These are phyloP conservation scores for Clarias gariepinus DNA, from an alignment of 2,113 vertebrate species.

Conservation along the genomic window DNA sequence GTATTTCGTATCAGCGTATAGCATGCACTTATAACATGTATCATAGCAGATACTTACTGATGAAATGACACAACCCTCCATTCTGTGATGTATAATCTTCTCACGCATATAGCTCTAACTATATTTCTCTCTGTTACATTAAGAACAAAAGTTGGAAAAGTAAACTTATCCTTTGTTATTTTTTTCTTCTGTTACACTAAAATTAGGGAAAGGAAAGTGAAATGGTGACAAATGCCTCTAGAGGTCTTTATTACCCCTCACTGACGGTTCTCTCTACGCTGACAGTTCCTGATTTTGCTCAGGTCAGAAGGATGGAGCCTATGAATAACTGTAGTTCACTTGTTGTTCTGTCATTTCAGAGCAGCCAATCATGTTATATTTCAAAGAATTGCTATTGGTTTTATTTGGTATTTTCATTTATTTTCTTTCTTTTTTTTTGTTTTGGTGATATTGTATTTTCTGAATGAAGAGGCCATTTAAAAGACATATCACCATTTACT, in stretches of 20 bases:
- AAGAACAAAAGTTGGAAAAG: slow-evolving; percentile 23
- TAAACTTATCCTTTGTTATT: not conserved
- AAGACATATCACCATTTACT: not conserved
- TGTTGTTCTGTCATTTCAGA: slow-evolving; percentile 2
- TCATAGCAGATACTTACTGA: slow-evolving; percentile 55
- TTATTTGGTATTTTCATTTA: not conserved
- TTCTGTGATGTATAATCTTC: slow-evolving; percentile 45
- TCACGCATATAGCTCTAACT: slow-evolving; percentile 21
- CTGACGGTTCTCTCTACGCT: not conserved
- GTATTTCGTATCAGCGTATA: not conserved
- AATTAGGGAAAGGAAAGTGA: slow-evolving; percentile 32
- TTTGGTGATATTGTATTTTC: not conserved
- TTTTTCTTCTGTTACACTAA: slow-evolving; percentile 11
- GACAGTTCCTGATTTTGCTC: slow-evolving; percentile 51
- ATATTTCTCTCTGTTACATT: slow-evolving; percentile 39
- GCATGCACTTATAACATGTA: not conserved
- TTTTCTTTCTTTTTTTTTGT: not conserved
- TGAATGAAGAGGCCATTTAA: not conserved
- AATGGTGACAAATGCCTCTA: slow-evolving; percentile 25
- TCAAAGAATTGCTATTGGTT: not conserved
- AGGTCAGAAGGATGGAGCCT: slow-evolving; percentile 44
- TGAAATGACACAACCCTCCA: slow-evolving; percentile 61
- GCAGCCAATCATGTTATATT: slow-evolving; percentile 31
- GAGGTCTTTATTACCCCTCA: slow-evolving; percentile 32
- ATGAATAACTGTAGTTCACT: slow-evolving; percentile 27